Conservation (phyloP, 23 tunicate species). For the Styela clava region DNA sequence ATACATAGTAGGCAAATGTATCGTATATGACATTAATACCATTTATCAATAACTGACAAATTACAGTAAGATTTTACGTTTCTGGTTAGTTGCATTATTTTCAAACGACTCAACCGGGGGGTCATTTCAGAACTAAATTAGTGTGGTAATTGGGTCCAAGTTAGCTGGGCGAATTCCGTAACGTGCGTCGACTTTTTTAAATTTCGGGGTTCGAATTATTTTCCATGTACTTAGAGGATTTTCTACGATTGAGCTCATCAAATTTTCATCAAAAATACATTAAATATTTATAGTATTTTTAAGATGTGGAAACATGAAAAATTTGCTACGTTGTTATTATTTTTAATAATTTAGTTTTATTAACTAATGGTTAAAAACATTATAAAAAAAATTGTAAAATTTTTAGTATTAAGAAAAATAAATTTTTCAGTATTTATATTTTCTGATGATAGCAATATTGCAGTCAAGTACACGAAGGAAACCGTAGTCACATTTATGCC, state of each 20-base stretch:
- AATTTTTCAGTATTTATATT: too few relatives aligned
- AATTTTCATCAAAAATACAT: background rate
- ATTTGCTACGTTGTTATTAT: background rate
- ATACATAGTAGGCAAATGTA: too few relatives aligned
- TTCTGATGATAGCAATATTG: too few relatives aligned
- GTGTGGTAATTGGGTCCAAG: background rate
- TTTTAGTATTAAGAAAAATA: too few relatives aligned
- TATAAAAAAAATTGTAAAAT: too few relatives aligned
- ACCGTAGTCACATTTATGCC: too few relatives aligned
- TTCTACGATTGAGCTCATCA: background rate
- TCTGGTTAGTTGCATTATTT: too few relatives aligned
- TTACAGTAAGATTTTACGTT: too few relatives aligned
- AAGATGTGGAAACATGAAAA: background rate
- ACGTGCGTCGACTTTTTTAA: background rate
- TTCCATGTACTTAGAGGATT: background rate
- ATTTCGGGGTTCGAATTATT: background rate
- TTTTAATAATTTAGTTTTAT: too few relatives aligned
- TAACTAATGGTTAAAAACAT: background rate
- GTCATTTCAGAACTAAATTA: background rate
- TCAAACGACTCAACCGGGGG: background rate
- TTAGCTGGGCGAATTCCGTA: background rate
- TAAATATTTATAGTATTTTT: background rate
- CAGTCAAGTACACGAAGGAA: too few relatives aligned
- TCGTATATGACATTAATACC: too few relatives aligned
- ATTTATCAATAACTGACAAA: too few relatives aligned